phyloP scores from a whole-genome alignment of 2,797 vertebrate genomes.

The Leuciscus waleckii region DNA sequence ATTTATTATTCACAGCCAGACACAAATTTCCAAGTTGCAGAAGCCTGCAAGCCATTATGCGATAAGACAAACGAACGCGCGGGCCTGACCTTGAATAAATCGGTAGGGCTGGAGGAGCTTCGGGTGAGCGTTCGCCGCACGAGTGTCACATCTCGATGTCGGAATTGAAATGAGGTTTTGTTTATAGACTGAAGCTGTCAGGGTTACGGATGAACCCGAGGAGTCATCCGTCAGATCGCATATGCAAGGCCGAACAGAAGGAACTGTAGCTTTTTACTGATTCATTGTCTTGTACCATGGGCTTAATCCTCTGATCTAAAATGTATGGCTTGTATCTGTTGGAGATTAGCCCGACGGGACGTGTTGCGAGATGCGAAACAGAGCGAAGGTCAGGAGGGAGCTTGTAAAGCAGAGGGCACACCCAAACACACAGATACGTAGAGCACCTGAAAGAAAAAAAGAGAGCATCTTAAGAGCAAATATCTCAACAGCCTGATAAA shows the following conservation, averaged over 20 bases:
- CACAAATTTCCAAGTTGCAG: conserved; percentile 65
- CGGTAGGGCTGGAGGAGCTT: conserved; percentile 50
- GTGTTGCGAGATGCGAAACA: conserved; percentile 28
- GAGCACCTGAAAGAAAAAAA: conserved; percentile 10
- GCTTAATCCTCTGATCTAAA: conserved; percentile 52
- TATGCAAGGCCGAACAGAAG: conserved; percentile 19
- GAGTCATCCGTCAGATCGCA: conserved; percentile 52
- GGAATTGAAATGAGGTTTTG: conserved; percentile 66
- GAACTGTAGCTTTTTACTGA: conserved; percentile 50
- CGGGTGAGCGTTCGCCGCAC: conserved; percentile 7
- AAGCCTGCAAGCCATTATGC: conserved; percentile 63
- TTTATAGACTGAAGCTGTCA: conserved; percentile 40
- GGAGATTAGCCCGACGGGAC: conserved; percentile 44
- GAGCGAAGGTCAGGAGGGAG: conserved; percentile 17
- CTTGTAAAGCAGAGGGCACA: conserved; percentile 29
- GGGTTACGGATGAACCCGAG: conserved; percentile 58
- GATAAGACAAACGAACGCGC: conserved; percentile 62
- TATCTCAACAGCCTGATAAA: conserved; percentile 18
- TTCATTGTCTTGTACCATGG: conserved; percentile 45
- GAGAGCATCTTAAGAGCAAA: background rate
- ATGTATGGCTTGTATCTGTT: conserved; percentile 45
- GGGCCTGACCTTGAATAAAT: conserved; percentile 78
- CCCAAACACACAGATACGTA: background rate
- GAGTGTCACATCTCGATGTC: conserved; percentile 56
- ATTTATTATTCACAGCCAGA: conserved; percentile 66